A percentile compares a stretch with the other conserved stretches of the same genome.
These are phyloP conservation scores for Pomatostomus ruficeps DNA, from an alignment of 2,113 vertebrate genomes.

Conservation along the genomic window DNA sequence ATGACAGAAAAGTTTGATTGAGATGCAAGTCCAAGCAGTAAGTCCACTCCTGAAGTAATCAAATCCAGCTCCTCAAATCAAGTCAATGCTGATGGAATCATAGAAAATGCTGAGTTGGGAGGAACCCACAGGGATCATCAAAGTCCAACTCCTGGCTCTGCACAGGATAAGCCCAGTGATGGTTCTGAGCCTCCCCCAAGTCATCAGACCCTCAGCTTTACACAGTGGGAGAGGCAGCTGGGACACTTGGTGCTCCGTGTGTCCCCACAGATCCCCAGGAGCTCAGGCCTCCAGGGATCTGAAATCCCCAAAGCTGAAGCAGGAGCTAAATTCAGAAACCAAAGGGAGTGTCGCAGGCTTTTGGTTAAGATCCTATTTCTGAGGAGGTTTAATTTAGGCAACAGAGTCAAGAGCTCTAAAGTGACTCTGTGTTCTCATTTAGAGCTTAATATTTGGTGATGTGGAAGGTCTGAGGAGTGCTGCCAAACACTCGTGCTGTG, in stretches of 20 bases:
- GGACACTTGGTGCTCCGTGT: background rate
- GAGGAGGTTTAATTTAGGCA: background rate
- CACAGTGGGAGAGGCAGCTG: background rate
- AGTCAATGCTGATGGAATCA: background rate
- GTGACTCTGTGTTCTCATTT: background rate
- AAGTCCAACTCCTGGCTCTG: background rate
- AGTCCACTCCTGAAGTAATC: background rate
- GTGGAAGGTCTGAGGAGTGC: background rate
- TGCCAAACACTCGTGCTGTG: rapidly evolving
- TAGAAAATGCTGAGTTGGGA: background rate
- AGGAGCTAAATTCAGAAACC: background rate
- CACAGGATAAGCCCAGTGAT: background rate
- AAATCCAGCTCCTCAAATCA: background rate
- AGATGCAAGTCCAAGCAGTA: background rate
- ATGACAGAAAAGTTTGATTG: background rate
- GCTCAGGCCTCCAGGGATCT: background rate
- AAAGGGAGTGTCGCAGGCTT: background rate
- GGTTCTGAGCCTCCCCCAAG: background rate
- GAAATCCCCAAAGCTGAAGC: background rate
- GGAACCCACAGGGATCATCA: background rate
- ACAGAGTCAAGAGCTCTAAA: background rate
- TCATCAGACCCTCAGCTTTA: background rate
- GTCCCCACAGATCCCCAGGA: background rate
- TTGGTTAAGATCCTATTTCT: background rate
- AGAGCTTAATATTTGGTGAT: background rate